Percentiles rank a stretch among this genome's conserved stretches.
phyloP scores from a whole-genome alignment of 2,113 vertebrate species.

The Macheiramphus alcinus region DNA sequence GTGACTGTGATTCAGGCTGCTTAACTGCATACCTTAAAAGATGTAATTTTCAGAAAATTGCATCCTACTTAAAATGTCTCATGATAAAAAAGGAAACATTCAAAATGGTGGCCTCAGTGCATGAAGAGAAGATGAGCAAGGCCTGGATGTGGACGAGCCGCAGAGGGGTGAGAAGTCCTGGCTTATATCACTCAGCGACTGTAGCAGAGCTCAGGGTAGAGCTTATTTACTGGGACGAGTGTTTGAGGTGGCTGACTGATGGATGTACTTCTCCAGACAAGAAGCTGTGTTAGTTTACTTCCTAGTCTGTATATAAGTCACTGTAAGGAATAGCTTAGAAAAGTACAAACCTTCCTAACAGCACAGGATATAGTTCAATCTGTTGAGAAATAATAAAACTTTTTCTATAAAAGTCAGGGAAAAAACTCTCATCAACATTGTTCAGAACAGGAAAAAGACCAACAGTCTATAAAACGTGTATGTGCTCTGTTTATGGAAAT shows the following conservation, averaged over 20 bases:
- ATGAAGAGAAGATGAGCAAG: accelerated
- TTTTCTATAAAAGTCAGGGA: not conserved
- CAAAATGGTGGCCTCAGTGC: not conserved
- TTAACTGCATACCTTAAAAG: not conserved
- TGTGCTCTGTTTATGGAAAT: constrained; percentile 26
- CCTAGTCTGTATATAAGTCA: not conserved
- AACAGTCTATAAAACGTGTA: not conserved
- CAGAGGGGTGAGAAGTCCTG: not conserved
- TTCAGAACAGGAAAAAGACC: constrained; percentile 20
- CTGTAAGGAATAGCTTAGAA: not conserved
- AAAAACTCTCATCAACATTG: not conserved
- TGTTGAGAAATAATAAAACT: not conserved
- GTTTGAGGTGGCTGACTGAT: not conserved
- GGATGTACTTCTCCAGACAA: not conserved
- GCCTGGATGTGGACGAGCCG: accelerated
- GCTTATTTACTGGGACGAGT: not conserved
- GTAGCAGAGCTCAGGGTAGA: not conserved
- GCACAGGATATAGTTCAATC: not conserved
- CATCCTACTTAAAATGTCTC: not conserved
- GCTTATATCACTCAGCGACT: not conserved
- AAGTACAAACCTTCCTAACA: not conserved
- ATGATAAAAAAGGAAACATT: not conserved
- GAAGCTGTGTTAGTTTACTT: not conserved
- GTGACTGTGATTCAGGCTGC: not conserved
- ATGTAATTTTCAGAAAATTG: not conserved